Base-by-base conservation (phyloP, 2,797 vertebrate genomes). In the Coregonus suidteri region DNA sequence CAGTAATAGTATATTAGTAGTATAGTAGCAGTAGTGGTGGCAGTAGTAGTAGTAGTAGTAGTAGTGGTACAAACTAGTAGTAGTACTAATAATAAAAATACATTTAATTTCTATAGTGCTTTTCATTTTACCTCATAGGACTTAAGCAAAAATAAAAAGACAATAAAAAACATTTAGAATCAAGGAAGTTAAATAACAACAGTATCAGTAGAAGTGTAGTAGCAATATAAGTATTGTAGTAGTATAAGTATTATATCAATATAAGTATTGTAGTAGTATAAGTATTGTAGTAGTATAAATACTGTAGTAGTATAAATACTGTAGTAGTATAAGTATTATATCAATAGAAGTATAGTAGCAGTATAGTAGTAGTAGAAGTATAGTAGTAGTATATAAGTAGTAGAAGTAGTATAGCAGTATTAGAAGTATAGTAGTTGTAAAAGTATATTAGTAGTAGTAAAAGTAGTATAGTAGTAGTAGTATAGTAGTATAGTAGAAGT, bases 81-180 rank as follows among this genome's bases (percentile, higher is more conserved):
- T 89, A 91, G 54, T 4, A 56, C 18, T 53, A 53, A 3, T 53
- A 53, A 53, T 56, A 56, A 18, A n/a, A 59, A 59, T 62, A 62
- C 59, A 62, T 56, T 4, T 62, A 0, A 20, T 25, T 62, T 62
- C 18, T 59, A 59, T 2, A 25, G 59, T 62, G 59, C n/a, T 62
- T 62, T 20, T 62, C 59, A 62, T 25, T 25, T 62, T 62, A 62
- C 59, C 59, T 62, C 59, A 62, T 62, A 20, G 59, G 59, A 11
- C 59, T 62, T 62, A 25, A 7, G 59, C 59, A 62, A 62, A n/a
- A 62, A 62, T 11, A 20, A 62, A 16, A 62, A 25, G 6, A 62
- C 59, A 62, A 34, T 3, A 34, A 34, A 20, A 62, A 25, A 62
- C n/a, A 20, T 7, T 20, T 62, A 20, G 6, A 62, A 13, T 25